phyloP scores from a whole-genome alignment of 1,140 invertebrate genomes.

The Ceratitis capitata region DNA sequence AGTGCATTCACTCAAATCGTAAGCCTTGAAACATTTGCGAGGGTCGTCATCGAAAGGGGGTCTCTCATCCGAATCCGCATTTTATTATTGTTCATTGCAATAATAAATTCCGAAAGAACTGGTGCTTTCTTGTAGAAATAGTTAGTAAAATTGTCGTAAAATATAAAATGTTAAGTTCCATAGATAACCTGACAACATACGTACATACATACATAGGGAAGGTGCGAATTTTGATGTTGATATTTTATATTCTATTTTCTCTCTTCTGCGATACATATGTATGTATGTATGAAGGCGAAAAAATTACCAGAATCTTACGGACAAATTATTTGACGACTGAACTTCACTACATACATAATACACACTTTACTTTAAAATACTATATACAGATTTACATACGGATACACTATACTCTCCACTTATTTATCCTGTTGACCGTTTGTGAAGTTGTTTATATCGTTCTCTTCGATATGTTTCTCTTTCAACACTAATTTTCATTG shows the following conservation, averaged over 20 bases:
- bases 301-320: background rate
- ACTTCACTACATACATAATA: background rate
- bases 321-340: no score
- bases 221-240: no score
- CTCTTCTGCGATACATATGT: background rate
- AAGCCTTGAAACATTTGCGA: no score
- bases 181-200: background rate
- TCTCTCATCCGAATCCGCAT: no score
- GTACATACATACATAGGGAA: background rate
- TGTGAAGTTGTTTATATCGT: slow-evolving; percentile 45
- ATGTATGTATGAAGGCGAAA: background rate
- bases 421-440: slow-evolving; percentile 64
- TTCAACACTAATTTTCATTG: background rate
- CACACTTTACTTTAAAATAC: background rate
- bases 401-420: slow-evolving; percentile 41
- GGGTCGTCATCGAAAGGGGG: no score
- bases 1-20: no score
- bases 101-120: no score
- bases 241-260: no score
- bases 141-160: no score
- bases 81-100: no score
- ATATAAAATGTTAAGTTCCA: no score
- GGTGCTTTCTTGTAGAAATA: no score
- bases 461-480: background rate
- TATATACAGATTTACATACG: background rate